Evolutionary conservation across 2,113 vertebrate species (phyloP).

Genomic region (Meriones unguiculatus): DNA sequence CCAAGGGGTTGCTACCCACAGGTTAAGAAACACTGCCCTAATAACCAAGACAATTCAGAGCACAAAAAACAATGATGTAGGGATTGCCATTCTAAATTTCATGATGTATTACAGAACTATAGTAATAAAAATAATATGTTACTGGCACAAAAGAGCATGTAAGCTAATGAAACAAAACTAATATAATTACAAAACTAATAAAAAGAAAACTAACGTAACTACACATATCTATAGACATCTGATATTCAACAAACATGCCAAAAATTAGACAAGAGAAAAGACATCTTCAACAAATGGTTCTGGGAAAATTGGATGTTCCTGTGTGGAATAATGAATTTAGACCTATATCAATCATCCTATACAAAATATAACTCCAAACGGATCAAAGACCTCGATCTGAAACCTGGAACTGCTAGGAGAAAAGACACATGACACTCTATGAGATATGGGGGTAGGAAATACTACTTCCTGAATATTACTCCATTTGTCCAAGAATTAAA

Average conservation of each 20-base stretch:
- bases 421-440: neutral
- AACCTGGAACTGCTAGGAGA: neutral
- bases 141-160: neutral
- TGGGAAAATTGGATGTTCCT: neutral
- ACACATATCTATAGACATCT: neutral
- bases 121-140: neutral
- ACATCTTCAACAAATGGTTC: neutral
- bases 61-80: neutral
- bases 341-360: neutral
- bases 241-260: neutral
- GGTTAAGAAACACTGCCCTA: neutral
- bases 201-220: neutral
- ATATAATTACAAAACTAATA: no score
- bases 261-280: neutral
- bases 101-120: neutral
- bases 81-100: neutral
- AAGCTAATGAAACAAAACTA: neutral
- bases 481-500: neutral
- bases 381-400: neutral
- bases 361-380: neutral
- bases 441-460: neutral
- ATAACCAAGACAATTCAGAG: neutral
- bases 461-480: neutral
- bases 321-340: neutral
- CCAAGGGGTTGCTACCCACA: neutral